Percentiles rank a stretch among this genome's conserved stretches.
Conservation (phyloP, 2,797 vertebrate species). For the Avahi laniger region DNA sequence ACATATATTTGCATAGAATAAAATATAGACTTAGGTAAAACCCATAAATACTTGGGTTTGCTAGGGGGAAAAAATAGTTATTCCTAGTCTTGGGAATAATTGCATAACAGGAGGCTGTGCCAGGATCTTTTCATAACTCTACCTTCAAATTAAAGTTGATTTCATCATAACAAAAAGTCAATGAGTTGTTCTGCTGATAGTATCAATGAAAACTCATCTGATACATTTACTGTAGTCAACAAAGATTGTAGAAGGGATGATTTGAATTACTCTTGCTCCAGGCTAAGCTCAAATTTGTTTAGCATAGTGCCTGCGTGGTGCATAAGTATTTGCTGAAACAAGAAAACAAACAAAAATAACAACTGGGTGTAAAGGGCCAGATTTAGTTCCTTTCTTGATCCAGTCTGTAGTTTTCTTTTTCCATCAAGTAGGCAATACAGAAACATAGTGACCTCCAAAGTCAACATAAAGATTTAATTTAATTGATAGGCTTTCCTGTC, state of each 20-base stretch:
- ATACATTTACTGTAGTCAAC: background rate
- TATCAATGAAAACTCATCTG: background rate
- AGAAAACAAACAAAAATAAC: constrained; percentile 34
- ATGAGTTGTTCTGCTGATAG: background rate
- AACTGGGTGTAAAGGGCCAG: background rate
- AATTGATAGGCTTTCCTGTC: constrained; percentile 61
- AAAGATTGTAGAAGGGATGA: background rate
- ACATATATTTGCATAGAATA: background rate
- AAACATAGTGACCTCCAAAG: background rate
- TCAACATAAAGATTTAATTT: constrained; percentile 28
- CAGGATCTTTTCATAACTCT: background rate
- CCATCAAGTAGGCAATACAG: background rate
- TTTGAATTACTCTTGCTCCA: background rate
- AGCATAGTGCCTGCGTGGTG: background rate
- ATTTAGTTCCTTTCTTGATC: background rate
- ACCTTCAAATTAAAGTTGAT: background rate
- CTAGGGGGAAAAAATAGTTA: background rate
- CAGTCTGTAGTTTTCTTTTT: background rate
- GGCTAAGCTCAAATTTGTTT: background rate
- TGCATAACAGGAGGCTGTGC: background rate
- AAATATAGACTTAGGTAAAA: background rate
- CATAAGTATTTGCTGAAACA: background rate
- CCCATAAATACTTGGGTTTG: background rate
- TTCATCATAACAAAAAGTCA: background rate
- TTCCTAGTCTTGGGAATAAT: background rate